Conservation (phyloP, 2,113 vertebrate species). For the Oryzias woworae region DNA sequence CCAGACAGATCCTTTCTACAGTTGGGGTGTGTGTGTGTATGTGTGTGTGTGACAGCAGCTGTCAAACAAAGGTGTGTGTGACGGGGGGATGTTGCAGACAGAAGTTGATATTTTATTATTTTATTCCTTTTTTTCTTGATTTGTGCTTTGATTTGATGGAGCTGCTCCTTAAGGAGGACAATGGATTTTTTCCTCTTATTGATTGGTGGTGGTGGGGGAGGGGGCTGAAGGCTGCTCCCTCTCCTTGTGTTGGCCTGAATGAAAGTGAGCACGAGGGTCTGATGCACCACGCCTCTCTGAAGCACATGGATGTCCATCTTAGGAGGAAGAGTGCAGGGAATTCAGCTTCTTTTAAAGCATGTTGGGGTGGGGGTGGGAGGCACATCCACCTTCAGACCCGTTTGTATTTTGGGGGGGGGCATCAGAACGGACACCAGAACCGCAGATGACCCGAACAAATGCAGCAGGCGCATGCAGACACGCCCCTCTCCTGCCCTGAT, state of each 20-base stretch:
- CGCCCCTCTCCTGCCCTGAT: slow-evolving; percentile 5
- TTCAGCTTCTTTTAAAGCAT: slow-evolving; percentile 1
- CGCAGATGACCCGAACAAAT: not conserved
- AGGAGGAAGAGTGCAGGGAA: slow-evolving; percentile 28
- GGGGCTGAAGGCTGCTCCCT: slow-evolving; percentile 55
- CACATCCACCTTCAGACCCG: too few relatives aligned
- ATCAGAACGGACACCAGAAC: too few relatives aligned
- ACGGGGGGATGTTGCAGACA: slow-evolving; percentile 42
- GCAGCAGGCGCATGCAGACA: slow-evolving; percentile 3
- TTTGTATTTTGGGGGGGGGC: too few relatives aligned
- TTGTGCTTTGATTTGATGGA: too few relatives aligned
- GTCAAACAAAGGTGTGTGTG: slow-evolving; percentile 68
- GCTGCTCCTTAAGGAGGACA: too few relatives aligned
- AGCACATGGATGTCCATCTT: slow-evolving; percentile 52
- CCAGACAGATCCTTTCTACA: not conserved
- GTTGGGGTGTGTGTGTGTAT: not conserved
- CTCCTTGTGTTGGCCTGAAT: not conserved
- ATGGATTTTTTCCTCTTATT: too few relatives aligned
- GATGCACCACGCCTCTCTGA: slow-evolving; percentile 55
- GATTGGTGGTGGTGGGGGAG: slow-evolving; percentile 37
- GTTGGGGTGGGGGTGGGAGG: slow-evolving; percentile 13
- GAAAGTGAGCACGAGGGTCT: slow-evolving; percentile 23
- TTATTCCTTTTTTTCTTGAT: too few relatives aligned
- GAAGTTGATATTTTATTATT: too few relatives aligned
- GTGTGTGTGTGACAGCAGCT: slow-evolving; percentile 9